Evolutionary conservation across 2,113 vertebrate genomes (phyloP).

Genomic region (Nannospalax galili): DNA sequence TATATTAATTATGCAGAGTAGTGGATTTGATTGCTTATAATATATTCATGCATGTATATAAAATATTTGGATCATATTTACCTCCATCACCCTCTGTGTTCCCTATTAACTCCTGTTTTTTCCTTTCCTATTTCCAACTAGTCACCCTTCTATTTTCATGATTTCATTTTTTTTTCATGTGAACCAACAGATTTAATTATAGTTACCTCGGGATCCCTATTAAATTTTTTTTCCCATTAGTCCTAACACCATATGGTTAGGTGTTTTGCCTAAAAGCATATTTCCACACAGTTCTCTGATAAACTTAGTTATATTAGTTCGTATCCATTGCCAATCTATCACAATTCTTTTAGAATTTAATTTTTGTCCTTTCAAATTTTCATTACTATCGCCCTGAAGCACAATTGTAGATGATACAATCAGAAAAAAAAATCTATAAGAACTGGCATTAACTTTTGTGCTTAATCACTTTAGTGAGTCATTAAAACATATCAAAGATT

Average conservation of each 20-base stretch:
- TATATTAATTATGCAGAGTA: too few relatives aligned
- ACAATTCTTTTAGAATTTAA: neutral
- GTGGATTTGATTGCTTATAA: too few relatives aligned
- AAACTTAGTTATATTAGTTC: neutral
- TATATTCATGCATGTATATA: too few relatives aligned
- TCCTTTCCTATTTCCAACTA: neutral
- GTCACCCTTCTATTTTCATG: neutral
- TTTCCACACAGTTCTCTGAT: neutral
- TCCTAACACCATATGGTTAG: neutral
- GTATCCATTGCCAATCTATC: neutral
- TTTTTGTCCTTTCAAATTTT: conserved; percentile 27
- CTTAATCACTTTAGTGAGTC: neutral
- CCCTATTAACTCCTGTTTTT: neutral
- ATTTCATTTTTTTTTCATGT: neutral
- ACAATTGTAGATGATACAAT: neutral
- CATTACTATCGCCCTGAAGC: neutral
- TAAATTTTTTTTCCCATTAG: neutral
- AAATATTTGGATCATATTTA: too few relatives aligned
- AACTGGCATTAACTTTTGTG: neutral
- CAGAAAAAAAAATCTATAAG: neutral
- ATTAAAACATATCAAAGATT: neutral
- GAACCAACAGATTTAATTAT: neutral
- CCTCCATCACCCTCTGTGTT: too few relatives aligned
- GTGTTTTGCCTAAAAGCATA: conserved; percentile 27
- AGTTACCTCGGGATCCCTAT: neutral